Conservation (phyloP, 2,888 invertebrate species). For the Calephelis perditalis region DNA sequence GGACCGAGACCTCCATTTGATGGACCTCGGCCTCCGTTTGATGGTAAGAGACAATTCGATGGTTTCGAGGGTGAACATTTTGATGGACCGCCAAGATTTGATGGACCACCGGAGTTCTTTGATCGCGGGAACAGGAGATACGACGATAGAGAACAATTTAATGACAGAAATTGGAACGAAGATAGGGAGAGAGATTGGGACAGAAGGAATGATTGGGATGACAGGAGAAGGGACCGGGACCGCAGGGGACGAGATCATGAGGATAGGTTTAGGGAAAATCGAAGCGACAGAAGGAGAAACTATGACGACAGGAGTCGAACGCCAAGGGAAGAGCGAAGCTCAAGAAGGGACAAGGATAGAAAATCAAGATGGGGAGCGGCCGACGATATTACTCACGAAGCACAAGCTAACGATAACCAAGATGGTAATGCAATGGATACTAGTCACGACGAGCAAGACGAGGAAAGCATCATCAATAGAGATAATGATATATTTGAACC, state of each 20-base stretch:
- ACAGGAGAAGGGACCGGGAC: constrained; percentile 48
- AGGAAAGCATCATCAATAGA: constrained; percentile 1
- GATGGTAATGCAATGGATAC: constrained; percentile 1
- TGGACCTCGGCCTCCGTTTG: constrained; percentile 41
- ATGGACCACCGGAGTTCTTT: constrained; percentile 61
- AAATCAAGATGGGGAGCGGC: constrained; percentile 69
- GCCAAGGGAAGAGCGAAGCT: constrained; percentile 36
- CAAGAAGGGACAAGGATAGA: constrained; percentile 55
- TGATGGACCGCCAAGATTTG: constrained; percentile 39
- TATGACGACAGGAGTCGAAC: constrained; percentile 39
- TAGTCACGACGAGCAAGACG: constrained; percentile 17
- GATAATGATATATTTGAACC: constrained; percentile 18
- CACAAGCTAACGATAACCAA: constrained; percentile 1
- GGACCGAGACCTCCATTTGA: constrained; percentile 41
- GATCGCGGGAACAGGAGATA: constrained; percentile 60
- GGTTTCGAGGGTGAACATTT: constrained; percentile 29
- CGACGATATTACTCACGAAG: constrained; percentile 37
- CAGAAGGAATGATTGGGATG: constrained; percentile 51
- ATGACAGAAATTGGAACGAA: constrained; percentile 58
- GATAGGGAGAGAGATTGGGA: constrained; percentile 50
- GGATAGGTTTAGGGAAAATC: constrained; percentile 45
- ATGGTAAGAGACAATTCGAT: constrained; percentile 31
- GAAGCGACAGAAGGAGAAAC: constrained; percentile 43
- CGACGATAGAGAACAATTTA: constrained; percentile 59
- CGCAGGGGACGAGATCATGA: constrained; percentile 46